Evolutionary conservation across 2,888 invertebrate species (phyloP), one percentile per base, ranked within the genome.

Genomic region (Hirtodrosophila cameraria): DNA sequence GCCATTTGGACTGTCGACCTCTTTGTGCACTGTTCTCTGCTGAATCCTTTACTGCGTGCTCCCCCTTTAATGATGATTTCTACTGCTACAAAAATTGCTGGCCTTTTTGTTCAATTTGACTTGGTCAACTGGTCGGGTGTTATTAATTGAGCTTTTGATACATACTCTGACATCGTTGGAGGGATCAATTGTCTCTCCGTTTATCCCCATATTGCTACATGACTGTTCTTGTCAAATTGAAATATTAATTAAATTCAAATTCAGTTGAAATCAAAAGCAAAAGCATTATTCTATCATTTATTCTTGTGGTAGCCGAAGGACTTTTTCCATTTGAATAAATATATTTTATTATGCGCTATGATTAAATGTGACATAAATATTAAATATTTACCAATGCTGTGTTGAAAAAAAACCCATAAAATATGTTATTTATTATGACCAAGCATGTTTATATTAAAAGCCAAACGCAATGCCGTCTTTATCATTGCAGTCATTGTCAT

Each of bases 101-200:
- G 36, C 46, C 18, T 23, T 11, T 41, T 43, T 49, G n/a, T 35
- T 9, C 60, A 77, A 64, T 70, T 65, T 63, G 55, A 61, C 60
- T 78, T 52, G 63, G 69, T 60, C 82, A 81, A 59, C 70, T 70
- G 82, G 62, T 74, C 70, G 70, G 74, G 78, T 66, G 62, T 83
- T 80, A 83, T 78, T 83, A 80, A 78, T 78, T 80, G 62, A 73
- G 84, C 74, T 77, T 73, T 73, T 83, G 77, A 72, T 76, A 69
- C 76, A 68, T 66, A 48, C n/a, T n/a, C n/a, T n/a, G n/a, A 52
- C 39, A 61, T 35, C 30, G 18, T 15, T 53, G 45, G 52, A 11
- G 49, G 39, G 69, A 46, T 43, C 81, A 58, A 82, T 79, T 82
- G 80, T 75, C 62, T 55, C 41, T 30, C 45, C 41, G 20, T 42